Conservation (phyloP, 2,888 invertebrate species). For the Cactoblastis cactorum region DNA sequence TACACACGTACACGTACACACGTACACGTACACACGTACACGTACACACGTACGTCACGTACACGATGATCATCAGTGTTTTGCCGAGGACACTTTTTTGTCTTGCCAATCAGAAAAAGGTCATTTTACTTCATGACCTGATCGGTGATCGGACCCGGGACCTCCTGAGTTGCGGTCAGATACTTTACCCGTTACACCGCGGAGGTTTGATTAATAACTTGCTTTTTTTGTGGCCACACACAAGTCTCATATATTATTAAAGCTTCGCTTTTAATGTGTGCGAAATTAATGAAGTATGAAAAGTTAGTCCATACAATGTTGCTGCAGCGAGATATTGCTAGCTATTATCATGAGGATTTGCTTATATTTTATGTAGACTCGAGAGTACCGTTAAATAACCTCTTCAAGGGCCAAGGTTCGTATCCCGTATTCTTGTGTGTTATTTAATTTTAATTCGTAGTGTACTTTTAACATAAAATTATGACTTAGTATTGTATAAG, state of each 20-base stretch:
- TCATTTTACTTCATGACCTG: no score
- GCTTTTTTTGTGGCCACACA: slow-evolving; percentile 31
- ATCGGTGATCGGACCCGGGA: no score
- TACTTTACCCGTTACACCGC: no score
- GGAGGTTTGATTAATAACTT: no score
- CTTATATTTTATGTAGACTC: slow-evolving; percentile 8
- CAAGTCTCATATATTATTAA: slow-evolving; percentile 59
- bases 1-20: no score
- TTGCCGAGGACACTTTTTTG: no score
- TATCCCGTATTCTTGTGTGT: background rate
- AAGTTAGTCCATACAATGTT: slow-evolving; percentile 43
- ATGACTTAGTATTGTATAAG: no score
- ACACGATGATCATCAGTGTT: no score
- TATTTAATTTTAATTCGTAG: background rate
- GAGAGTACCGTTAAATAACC: background rate
- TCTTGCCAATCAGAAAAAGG: no score
- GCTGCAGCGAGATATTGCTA: slow-evolving; percentile 19
- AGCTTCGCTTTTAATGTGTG: slow-evolving; percentile 61
- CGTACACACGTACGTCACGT: no score
- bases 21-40: no score
- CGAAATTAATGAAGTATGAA: slow-evolving; percentile 67
- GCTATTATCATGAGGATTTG: slow-evolving; percentile 11
- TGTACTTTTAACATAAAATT: background rate
- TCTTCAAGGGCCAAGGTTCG: background rate
- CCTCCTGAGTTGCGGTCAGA: no score